Conservation (phyloP, 2,888 invertebrate species). For the Drosophila hamatofila region DNA sequence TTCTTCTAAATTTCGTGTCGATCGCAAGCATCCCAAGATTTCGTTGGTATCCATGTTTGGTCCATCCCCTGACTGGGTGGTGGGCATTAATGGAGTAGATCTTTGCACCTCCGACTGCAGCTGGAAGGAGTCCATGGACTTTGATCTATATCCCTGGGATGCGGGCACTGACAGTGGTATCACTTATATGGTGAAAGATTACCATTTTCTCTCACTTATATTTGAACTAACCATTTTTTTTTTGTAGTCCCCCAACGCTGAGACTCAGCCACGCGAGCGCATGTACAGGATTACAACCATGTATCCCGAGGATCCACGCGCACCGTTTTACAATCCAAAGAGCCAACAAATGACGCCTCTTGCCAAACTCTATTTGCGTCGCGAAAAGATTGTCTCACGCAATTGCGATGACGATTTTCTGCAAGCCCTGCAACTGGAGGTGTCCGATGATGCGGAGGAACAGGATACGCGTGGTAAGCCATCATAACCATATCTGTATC, state of each 20-base stretch:
- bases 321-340: conserved; percentile 95
- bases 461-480: conserved; percentile 87
- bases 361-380: conserved; percentile 91
- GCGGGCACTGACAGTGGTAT: conserved; percentile 98
- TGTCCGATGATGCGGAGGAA: conserved; percentile 89
- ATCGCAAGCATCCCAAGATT: conserved; percentile 93
- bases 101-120: conserved; percentile 95
- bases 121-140: conserved; percentile 93
- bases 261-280: conserved; percentile 91
- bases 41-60: conserved; percentile 96
- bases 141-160: conserved; percentile 97
- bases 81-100: conserved; percentile 95
- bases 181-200: conserved; percentile 91
- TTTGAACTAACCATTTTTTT: conserved; percentile 1
- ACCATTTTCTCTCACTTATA: rapidly evolving
- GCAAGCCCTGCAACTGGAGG: conserved; percentile 87
- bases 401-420: conserved; percentile 90
- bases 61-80: conserved; percentile 99
- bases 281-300: conserved; percentile 96
- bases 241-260: conserved; percentile 90
- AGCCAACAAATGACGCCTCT: conserved; percentile 91
- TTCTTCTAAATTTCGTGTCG: conserved; percentile 92
- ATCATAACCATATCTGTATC: conserved; percentile 78
- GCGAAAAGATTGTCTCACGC: conserved; percentile 91
- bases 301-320: conserved; percentile 95